Conservation (phyloP, 2,113 vertebrate genomes). For the Lonchura striata region DNA sequence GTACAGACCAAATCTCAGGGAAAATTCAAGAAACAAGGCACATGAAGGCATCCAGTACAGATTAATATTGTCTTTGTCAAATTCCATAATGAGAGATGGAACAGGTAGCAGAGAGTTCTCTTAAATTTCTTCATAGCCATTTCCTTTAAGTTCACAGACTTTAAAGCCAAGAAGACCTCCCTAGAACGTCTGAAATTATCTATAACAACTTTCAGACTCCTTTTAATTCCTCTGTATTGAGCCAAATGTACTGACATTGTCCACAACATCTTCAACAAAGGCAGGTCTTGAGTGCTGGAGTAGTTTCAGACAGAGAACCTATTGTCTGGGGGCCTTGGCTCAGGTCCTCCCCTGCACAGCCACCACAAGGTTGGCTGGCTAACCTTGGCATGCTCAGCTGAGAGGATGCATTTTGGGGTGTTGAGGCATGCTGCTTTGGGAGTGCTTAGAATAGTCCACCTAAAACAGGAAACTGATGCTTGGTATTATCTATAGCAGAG, state of each 20-base stretch:
- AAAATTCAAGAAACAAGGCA: not conserved
- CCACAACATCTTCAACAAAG: not conserved
- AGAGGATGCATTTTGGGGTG: not conserved
- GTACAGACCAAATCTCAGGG: not conserved
- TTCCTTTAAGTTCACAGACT: not conserved
- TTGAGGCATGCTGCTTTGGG: not conserved
- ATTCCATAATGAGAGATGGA: not conserved
- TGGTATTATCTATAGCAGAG: constrained; percentile 13
- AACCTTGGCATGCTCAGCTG: not conserved
- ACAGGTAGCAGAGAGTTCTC: not conserved
- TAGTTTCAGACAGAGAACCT: not conserved
- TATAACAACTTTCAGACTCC: not conserved
- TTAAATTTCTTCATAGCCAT: not conserved
- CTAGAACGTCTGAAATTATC: not conserved
- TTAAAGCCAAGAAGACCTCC: not conserved
- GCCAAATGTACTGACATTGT: not conserved
- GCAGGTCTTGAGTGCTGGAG: not conserved
- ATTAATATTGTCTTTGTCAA: not conserved
- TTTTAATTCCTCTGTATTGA: not conserved
- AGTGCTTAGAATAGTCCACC: not conserved
- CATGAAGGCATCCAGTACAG: not conserved
- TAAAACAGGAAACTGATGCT: constrained; percentile 7
- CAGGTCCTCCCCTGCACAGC: not conserved
- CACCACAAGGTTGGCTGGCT: not conserved
- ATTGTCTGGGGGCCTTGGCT: constrained; percentile 16